phyloP scores from a whole-genome alignment of 2,797 vertebrate species.

The Hypotaenidia okinawae region DNA sequence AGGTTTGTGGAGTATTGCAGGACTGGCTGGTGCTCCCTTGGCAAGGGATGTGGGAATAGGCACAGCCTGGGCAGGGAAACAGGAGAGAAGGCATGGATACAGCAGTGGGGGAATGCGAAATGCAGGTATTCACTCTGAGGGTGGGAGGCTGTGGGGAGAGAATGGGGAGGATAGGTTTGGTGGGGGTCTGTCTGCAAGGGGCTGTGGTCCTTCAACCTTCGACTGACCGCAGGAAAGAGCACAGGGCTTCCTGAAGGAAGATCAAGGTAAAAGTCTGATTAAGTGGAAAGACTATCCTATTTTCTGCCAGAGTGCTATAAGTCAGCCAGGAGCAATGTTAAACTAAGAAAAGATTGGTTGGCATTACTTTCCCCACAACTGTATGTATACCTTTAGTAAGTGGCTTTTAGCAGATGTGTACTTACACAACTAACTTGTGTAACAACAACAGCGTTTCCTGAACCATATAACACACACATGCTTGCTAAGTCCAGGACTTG shows the following conservation, averaged over 20 bases:
- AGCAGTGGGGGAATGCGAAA: neutral
- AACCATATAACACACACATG: neutral
- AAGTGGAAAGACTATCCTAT: neutral
- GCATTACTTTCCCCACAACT: neutral
- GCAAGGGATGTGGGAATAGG: accelerated
- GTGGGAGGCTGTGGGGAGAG: neutral
- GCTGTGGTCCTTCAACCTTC: neutral
- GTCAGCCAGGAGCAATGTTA: neutral
- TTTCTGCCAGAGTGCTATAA: neutral
- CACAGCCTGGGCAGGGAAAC: neutral
- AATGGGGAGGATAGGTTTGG: accelerated
- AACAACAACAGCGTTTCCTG: neutral
- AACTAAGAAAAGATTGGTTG: neutral
- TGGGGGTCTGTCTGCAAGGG: neutral
- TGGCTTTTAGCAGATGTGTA: neutral
- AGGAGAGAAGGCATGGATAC: neutral
- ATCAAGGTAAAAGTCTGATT: neutral
- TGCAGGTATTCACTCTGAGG: neutral
- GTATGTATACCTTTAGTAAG: neutral
- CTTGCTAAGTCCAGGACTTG: neutral
- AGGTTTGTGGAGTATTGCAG: neutral
- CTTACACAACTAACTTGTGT: neutral
- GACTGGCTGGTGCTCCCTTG: neutral
- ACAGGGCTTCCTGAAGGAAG: accelerated
- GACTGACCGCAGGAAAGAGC: neutral